Evolutionary conservation across 2,888 invertebrate species (phyloP), one percentile per base, ranked within the genome.

Genomic region (Tachina fera): DNA sequence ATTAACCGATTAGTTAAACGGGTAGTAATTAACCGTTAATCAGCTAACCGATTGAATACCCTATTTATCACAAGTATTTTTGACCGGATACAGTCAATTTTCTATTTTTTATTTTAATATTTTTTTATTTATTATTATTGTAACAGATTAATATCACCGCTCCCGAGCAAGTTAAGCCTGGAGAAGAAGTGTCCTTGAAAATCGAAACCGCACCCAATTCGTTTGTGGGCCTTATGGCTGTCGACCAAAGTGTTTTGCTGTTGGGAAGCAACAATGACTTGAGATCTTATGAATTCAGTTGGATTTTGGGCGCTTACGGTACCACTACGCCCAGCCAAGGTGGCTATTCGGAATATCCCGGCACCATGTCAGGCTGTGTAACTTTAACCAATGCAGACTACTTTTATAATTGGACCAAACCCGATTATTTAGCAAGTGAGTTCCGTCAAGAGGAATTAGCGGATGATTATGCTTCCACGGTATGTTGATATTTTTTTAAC

Each of bases 161-260:
- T 0, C 94, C 94, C n/a, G 93, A 93, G 6, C 95, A 96, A 91
- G 95, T 95, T 0, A 95, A 96, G 84, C 98, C 98, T 0, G 97
- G 97, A 70, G 94, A 95, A 14, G 94, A 95, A 80, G 95, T 98
- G 6, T 96, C 97, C 87, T 93, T 99, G 9, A 94, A 95, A 8
- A 95, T 98, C 22, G 94, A 94, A n/a, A 96, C 98, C 0, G 96
- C 96, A 89, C 96, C 97, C 0, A 96, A 97, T 89, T 97, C 98
- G 0, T 96, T 96, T 88, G 96, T 98, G 4, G 98, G 97, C 1
- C 93, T 99, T 9, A 93, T 98, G 87, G 98, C 97, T 0, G 96
- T 97, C 3, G 98, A 99, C 92, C 96, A 97, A 92, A 96, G 96
- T 90, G 96, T 97, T 2, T 91, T 96, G 3, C 91, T 96, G 3